These are phyloP conservation scores for Sarcophaga rosellei DNA, from an alignment of 2,888 invertebrate genomes.

Conservation along the genomic window DNA sequence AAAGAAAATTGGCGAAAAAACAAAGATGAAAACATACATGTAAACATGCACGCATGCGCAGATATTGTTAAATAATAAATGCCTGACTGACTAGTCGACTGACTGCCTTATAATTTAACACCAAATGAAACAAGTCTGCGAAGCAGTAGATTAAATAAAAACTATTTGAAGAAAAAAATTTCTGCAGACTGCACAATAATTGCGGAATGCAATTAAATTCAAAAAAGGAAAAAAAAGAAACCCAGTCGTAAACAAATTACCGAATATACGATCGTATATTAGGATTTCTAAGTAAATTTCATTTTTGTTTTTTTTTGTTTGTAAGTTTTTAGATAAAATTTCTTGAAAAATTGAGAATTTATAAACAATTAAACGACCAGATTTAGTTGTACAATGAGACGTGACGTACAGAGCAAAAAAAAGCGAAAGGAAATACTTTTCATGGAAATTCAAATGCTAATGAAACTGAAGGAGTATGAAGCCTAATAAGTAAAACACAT, in stretches of 20 bases:
- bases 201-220: conserved; percentile 27
- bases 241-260: neutral
- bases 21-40: neutral
- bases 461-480: neutral
- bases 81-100: neutral
- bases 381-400: conserved; percentile 45
- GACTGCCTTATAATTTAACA: conserved; percentile 28
- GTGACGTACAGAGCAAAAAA: conserved; percentile 30
- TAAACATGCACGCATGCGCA: conserved; percentile 24
- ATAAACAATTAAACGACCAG: conserved; percentile 28
- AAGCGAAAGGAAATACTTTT: conserved; percentile 66
- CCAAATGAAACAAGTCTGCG: conserved; percentile 49
- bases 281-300: too few species aligned
- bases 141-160: conserved; percentile 44
- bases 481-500: neutral
- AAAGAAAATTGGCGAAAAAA: conserved; percentile 6
- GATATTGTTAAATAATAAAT: conserved; percentile 20
- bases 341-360: conserved; percentile 45
- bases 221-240: neutral
- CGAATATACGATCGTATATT: neutral
- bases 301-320: too few species aligned
- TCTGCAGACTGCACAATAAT: neutral
- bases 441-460: conserved; percentile 13
- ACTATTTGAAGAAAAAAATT: neutral
- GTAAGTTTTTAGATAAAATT: conserved; percentile 44